phyloP scores from a whole-genome alignment of 2,888 invertebrate genomes.

The Apotomis capreana region DNA sequence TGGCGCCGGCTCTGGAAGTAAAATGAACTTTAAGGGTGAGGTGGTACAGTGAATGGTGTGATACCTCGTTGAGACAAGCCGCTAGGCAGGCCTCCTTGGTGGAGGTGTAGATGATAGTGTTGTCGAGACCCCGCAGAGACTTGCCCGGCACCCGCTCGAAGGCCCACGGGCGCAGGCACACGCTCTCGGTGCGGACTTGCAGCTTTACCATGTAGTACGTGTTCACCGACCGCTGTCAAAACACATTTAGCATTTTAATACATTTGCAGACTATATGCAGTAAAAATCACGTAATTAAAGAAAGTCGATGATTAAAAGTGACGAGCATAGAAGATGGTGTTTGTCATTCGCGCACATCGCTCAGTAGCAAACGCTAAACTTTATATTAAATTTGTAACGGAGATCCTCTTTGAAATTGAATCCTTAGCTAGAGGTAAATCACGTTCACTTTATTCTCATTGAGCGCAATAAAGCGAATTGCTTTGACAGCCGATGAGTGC shows the following conservation, averaged over 20 bases:
- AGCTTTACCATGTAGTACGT: slow-evolving; percentile 98
- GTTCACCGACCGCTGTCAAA: slow-evolving; percentile 88
- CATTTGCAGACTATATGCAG: background rate
- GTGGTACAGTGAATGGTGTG: slow-evolving; percentile 14
- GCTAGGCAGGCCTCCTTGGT: slow-evolving; percentile 97
- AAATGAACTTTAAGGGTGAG: slow-evolving; percentile 25
- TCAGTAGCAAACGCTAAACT: background rate
- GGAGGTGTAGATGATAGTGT: slow-evolving; percentile 95
- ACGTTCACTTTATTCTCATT: slow-evolving; percentile 19
- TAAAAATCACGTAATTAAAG: background rate
- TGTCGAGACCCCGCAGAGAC: slow-evolving; percentile 94
- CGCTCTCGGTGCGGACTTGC: slow-evolving; percentile 94
- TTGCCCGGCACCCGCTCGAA: slow-evolving; percentile 97
- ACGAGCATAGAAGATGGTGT: no score
- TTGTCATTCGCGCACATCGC: background rate
- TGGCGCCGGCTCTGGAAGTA: slow-evolving; percentile 24
- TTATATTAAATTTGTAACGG: background rate
- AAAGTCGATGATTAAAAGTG: no score
- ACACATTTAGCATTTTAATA: slow-evolving; percentile 13
- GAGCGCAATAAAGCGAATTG: slow-evolving; percentile 15
- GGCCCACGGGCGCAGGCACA: slow-evolving; percentile 95
- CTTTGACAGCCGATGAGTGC: slow-evolving; percentile 6
- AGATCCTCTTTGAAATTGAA: background rate
- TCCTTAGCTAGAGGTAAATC: slow-evolving; percentile 14
- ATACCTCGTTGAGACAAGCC: slow-evolving; percentile 94